A percentile compares a stretch with the other conserved stretches of the same genome.
These are phyloP conservation scores for Zele albiditarsus DNA, from an alignment of 2,888 invertebrate species.

Conservation along the genomic window DNA sequence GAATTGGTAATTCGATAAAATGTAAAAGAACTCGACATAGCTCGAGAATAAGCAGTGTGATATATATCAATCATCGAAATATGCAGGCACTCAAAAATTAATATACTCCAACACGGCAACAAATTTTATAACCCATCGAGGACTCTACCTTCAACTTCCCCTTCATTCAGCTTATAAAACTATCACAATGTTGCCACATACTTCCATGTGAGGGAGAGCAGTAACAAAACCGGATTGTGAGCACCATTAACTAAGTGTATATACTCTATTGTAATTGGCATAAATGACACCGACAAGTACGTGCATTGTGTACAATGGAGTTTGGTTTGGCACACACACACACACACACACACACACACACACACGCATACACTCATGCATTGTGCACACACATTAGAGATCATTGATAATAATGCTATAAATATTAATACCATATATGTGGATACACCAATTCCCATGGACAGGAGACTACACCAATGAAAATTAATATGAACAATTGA, in stretches of 20 bases:
- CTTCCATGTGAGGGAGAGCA: neutral
- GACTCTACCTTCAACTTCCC: constrained; percentile 16
- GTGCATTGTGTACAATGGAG: neutral
- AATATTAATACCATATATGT: neutral
- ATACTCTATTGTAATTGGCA: neutral
- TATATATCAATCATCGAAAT: no score
- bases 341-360: neutral
- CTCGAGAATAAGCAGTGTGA: no score
- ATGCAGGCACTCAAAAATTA: no score
- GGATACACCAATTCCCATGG: neutral
- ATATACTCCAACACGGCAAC: neutral
- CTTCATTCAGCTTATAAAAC: neutral
- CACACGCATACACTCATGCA: neutral
- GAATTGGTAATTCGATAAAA: no score
- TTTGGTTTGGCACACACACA: neutral
- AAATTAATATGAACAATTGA: neutral
- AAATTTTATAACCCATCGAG: neutral
- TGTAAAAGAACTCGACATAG: no score
- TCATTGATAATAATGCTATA: constrained; percentile 10
- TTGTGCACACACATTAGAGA: neutral
- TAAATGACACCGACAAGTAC: neutral
- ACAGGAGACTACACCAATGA: neutral
- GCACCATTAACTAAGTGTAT: neutral
- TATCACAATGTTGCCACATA: neutral
- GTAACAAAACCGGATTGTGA: neutral